These are phyloP conservation scores for Microcebus lehilahytsara DNA, from an alignment of 2,113 vertebrate species.

Conservation along the genomic window DNA sequence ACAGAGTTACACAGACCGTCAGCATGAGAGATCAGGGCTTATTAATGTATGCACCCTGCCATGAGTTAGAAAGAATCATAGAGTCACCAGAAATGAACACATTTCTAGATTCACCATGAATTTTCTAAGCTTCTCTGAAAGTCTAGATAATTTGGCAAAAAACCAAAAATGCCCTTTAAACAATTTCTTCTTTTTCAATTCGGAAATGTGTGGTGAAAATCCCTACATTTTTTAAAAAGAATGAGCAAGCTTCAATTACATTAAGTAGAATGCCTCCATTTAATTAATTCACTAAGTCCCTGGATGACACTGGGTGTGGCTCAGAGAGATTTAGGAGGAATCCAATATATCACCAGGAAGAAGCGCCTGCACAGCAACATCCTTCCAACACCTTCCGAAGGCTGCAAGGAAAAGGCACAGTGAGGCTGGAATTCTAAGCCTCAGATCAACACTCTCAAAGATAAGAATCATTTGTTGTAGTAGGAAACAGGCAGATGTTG, in stretches of 20 bases:
- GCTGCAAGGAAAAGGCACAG: background rate
- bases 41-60: background rate
- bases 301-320: constrained; percentile 79
- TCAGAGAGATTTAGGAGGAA: constrained; percentile 79
- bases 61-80: background rate
- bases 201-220: constrained; percentile 5
- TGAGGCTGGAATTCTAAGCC: constrained; percentile 27
- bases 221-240: background rate
- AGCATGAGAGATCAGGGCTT: background rate
- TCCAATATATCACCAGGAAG: constrained; percentile 80
- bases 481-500: background rate
- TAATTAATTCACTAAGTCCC: constrained; percentile 75
- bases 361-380: constrained; percentile 40
- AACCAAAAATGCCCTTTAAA: background rate
- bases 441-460: background rate
- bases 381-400: constrained; percentile 34
- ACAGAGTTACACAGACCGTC: background rate
- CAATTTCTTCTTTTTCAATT: constrained; percentile 54
- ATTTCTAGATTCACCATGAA: constrained; percentile 13
- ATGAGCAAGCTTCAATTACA: constrained; percentile 49
- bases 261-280: constrained; percentile 77
- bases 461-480: constrained; percentile 31
- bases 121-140: constrained; percentile 52
- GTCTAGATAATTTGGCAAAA: background rate
- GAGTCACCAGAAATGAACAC: constrained; percentile 14